Conservation (phyloP, 1,140 invertebrate genomes). For the Paraescarpia echinospica region DNA sequence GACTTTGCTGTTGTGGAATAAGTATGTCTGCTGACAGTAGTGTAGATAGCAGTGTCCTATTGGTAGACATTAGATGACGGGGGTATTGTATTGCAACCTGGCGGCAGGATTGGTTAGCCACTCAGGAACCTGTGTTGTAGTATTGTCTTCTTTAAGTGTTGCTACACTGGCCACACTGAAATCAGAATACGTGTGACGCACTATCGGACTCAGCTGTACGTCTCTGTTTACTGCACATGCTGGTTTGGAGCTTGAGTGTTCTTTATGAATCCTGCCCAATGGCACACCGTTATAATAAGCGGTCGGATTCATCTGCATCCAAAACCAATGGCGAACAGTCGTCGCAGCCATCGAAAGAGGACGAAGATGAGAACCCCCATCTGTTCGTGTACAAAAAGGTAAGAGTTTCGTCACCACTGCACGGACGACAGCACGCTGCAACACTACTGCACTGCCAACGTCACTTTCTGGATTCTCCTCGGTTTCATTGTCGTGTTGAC, state of each 20-base stretch:
- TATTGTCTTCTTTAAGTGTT: slow-evolving; percentile 6
- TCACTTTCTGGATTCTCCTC: not conserved
- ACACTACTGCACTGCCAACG: not conserved
- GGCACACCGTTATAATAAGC: not conserved
- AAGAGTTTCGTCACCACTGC: not conserved
- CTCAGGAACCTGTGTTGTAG: not conserved
- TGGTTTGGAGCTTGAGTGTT: slow-evolving; percentile 4
- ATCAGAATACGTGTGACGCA: not conserved
- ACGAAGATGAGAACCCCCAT: not conserved
- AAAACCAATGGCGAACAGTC: not conserved
- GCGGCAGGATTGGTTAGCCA: not conserved
- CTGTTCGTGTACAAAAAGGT: slow-evolving; percentile 5
- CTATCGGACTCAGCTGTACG: not conserved
- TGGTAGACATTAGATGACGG: not conserved
- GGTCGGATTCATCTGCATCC: not conserved
- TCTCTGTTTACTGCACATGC: not conserved
- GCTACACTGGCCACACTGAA: not conserved
- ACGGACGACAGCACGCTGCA: not conserved
- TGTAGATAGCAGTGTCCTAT: not conserved
- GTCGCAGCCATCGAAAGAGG: not conserved
- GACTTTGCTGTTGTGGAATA: not conserved
- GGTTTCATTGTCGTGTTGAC: not conserved
- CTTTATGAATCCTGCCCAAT: slow-evolving; percentile 5
- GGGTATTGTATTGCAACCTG: not conserved
- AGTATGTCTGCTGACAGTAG: not conserved